Conservation (phyloP, 2,888 invertebrate species). For the Capitulum mitella region DNA sequence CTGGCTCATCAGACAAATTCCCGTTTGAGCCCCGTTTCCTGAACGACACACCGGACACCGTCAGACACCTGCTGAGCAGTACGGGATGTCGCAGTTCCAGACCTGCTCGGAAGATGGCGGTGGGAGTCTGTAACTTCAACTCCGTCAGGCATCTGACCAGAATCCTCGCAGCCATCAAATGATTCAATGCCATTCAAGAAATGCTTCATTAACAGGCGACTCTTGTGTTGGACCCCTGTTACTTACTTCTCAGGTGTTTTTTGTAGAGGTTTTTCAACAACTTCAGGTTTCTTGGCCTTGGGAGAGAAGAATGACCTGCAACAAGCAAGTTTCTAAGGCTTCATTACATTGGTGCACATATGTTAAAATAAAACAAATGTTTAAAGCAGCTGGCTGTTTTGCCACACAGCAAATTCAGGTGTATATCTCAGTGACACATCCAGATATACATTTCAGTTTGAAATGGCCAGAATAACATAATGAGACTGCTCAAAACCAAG, state of each 20-base stretch:
- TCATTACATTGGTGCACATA: too few species aligned
- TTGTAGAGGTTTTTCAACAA: not conserved
- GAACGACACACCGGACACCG: not conserved
- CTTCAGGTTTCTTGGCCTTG: not conserved
- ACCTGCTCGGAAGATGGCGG: not conserved
- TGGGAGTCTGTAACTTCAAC: not conserved
- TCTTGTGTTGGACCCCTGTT: not conserved
- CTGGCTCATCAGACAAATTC: not conserved
- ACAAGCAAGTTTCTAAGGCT: too few species aligned
- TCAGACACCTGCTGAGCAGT: not conserved
- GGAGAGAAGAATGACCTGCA: not conserved
- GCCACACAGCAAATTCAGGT: too few species aligned
- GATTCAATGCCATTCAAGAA: not conserved
- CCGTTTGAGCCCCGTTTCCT: not conserved
- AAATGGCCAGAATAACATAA: too few species aligned
- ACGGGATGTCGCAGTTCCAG: too few species aligned
- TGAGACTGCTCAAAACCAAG: too few species aligned
- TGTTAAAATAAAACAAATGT: too few species aligned
- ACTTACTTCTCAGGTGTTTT: conserved; percentile 16
- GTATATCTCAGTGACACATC: too few species aligned
- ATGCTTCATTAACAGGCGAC: not conserved
- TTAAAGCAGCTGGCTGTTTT: too few species aligned
- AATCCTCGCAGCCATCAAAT: not conserved
- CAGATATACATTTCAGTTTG: too few species aligned
- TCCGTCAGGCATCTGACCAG: not conserved